Percentiles rank a stretch among this genome's conserved stretches.
Evolutionary conservation across 2,888 invertebrate genomes (phyloP).

Genomic region (Hirudinaria manillensis): DNA sequence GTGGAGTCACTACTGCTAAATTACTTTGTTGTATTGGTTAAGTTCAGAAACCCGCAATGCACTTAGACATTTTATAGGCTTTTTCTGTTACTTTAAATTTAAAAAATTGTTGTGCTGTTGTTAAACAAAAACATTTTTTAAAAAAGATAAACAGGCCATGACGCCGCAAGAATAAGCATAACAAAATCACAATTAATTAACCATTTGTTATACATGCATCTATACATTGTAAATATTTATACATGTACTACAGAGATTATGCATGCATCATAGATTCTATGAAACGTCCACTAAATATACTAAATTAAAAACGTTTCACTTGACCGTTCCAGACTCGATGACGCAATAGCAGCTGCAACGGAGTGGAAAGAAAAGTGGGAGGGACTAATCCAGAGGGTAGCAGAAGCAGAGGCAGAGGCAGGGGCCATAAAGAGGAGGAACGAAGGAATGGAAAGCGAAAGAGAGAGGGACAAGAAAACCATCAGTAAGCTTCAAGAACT

Average conservation of each 20-base stretch:
- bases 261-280: no score
- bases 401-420: conserved; percentile 22
- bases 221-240: no score
- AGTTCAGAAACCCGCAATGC: neutral
- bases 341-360: conserved; percentile 11
- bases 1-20: conserved; percentile 20
- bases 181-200: no score
- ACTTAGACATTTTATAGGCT: neutral
- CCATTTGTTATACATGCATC: no score
- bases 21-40: neutral
- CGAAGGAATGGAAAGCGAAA: conserved; percentile 25
- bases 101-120: no score
- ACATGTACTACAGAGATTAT: no score
- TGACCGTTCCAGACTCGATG: conserved; percentile 15
- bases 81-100: neutral
- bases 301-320: no score
- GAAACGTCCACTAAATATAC: no score
- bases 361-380: conserved; percentile 30
- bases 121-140: no score
- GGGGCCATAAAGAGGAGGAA: conserved; percentile 17
- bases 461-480: conserved; percentile 27
- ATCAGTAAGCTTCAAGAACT: conserved; percentile 22
- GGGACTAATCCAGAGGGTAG: conserved; percentile 17
- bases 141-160: no score
- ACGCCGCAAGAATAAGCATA: no score